A percentile compares a stretch with the other conserved stretches of the same genome.
phyloP scores from a whole-genome alignment of 92 coral and sea anemone genomes.

The Phenganax marumi region DNA sequence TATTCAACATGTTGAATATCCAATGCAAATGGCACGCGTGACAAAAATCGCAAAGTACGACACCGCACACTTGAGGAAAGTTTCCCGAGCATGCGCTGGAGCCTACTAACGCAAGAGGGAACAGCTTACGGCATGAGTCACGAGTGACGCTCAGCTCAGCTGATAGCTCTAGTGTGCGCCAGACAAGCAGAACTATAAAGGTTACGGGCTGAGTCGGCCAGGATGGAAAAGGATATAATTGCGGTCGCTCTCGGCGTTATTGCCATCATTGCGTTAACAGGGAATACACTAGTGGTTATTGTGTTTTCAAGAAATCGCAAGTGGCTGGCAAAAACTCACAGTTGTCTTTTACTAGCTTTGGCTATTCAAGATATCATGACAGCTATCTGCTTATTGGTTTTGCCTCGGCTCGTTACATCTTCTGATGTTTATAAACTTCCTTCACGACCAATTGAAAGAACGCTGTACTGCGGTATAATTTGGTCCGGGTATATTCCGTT shows the following conservation, averaged over 20 bases:
- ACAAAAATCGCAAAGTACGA: too few relatives aligned
- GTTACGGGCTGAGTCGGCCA: conserved; percentile 6
- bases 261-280: conserved; percentile 68
- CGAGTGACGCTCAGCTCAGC: too few relatives aligned
- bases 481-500: conserved; percentile 74
- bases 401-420: neutral
- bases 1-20: too few relatives aligned
- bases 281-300: conserved; percentile 66
- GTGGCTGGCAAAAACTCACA: conserved; percentile 74
- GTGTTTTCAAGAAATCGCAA: conserved; percentile 66
- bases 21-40: too few relatives aligned
- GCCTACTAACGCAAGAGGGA: too few relatives aligned
- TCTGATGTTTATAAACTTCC: conserved; percentile 28
- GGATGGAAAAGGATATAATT: conserved; percentile 27
- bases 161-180: too few relatives aligned
- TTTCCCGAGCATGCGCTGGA: too few relatives aligned
- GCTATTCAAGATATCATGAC: conserved; percentile 27
- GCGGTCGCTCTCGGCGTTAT: conserved; percentile 66
- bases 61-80: too few relatives aligned
- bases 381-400: conserved; percentile 6
- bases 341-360: conserved; percentile 28
- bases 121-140: too few relatives aligned
- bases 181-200: too few relatives aligned
- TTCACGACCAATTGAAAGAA: conserved; percentile 53
- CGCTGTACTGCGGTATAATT: conserved; percentile 64